Base-by-base conservation (phyloP, 2,113 vertebrate species). In the Microcebus griseorufus region DNA sequence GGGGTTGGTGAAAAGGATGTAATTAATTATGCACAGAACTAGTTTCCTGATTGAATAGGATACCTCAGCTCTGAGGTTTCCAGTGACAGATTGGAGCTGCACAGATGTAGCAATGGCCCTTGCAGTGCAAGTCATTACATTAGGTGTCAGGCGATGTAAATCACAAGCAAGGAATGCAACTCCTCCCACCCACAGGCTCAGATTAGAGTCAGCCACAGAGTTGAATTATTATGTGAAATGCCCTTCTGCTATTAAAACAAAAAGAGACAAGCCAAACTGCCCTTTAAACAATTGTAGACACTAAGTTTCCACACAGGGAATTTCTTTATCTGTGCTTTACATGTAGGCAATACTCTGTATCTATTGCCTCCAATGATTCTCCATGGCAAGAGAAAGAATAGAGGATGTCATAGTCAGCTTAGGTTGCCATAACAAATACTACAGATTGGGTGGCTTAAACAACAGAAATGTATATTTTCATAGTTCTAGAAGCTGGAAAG, bases 111-210 rank as follows among this genome's bases (percentile, higher is more conserved):
- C 94, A 98, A 97, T 98, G 98, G 98, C 96, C 96, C 97, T 98
- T 97, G 97, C 29, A 1, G 96, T 78, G 91, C 86, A 97, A 99
- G 98, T 98, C 98, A 98, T 99, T 98, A 98, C 95, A 97, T 88
- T 97, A 98, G 98, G 98, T 98, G 97, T 98, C 98, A 98, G 98
- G 97, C 39, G 94, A 98, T 97, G 98, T 98, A 99, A 98, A 99
- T 99, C 98, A 99, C 96, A 97, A 93, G 97, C 97, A 98, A 98
- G 98, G 97, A 98, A 98, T 97, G 97, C 95, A 98, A 97, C 97
- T 98, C 48, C 97, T 94, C 97, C 97, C 96, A 97, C 97, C 95
- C 97, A 48, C 93, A 98, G 97, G 97, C 94, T 96, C 92, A 98
- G 97, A 98, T 98, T 98, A 98, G 95, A 98, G 97, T 98, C 96